Base-by-base conservation (phyloP, 2,888 invertebrate species). In the Adela reaumurella region DNA sequence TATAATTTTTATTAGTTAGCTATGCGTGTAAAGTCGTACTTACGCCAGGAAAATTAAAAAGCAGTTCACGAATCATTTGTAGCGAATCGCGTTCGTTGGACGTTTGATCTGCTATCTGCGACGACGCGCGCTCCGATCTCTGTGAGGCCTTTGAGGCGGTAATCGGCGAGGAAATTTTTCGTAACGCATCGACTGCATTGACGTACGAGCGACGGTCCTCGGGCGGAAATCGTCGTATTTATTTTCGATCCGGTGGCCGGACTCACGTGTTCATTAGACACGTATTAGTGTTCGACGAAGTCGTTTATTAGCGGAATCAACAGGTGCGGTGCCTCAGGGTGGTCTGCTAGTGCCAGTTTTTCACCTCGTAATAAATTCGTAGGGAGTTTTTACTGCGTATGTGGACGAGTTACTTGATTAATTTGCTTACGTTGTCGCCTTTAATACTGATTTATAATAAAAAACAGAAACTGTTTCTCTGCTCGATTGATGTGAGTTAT, bases 361-460 rank as follows among this genome's bases (percentile, higher is more conserved):
- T 45, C 43, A 35, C 35, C 8, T 35, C 35, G 35, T 35, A 35
- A 35, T 35, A 35, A 35, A 35, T 35, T 35, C 35, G 35, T 35
- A 35, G 35, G 35, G 35, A 35, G n/a, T 35, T 35, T 35, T 35
- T 35, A 35, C 35, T 14, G 35, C 35, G 35, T 35, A 35, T 35
- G 35, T 35, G 14, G 35, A 35, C 35, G 35, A 11, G 19, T 3
- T 6, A 64, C 68, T 71, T 76, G 77, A 77, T 76, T 74, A 72
- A 74, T 73, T 63, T 65, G 68, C 72, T 67, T 65, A 66, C 68
- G 64, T 68, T 72, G 74, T 74, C 74, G 68, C 74, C 71, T 74
- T 76, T 76, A 76, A 77, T 76, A 73, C 76, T 73, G 74, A 76
- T 78, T 74, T 73, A 77, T 76, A 77, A 77, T 76, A 77, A 78